These are phyloP conservation scores for Luscinia luscinia DNA, from an alignment of 2,797 vertebrate genomes.

Conservation along the genomic window DNA sequence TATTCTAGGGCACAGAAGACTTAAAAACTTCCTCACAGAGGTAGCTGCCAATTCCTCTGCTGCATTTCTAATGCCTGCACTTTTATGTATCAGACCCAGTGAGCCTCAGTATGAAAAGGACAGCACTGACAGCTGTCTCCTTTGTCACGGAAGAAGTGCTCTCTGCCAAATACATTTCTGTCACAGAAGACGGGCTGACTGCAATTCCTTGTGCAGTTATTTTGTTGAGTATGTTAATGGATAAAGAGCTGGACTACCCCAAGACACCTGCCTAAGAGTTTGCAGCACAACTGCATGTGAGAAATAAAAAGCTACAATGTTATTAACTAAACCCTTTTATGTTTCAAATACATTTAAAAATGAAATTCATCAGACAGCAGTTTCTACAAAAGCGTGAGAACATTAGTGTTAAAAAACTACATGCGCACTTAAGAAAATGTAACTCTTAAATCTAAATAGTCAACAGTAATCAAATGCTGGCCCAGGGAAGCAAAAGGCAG, in stretches of 20 bases:
- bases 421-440: not conserved
- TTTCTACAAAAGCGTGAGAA: not conserved
- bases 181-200: not conserved
- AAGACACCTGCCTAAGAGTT: not conserved
- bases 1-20: not conserved
- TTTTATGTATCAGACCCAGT: not conserved
- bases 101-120: conserved; percentile 18
- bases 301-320: not conserved
- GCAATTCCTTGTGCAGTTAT: not conserved
- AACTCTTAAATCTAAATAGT: not conserved
- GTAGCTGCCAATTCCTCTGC: conserved; percentile 33
- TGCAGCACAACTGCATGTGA: not conserved
- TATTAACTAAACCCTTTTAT: not conserved
- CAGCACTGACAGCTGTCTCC: conserved; percentile 59
- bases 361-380: not conserved
- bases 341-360: not conserved
- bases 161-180: conserved; percentile 23
- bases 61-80: conserved; percentile 18
- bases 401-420: not conserved
- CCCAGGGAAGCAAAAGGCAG: not conserved
- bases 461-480: not conserved
- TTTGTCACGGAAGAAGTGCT: conserved; percentile 20
- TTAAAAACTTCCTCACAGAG: conserved; percentile 33
- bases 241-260: not conserved
- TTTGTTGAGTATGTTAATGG: not conserved